A percentile compares a stretch with the other conserved stretches of the same genome.
phyloP scores from a whole-genome alignment of 2,797 vertebrate genomes.

The Semotilus atromaculatus region DNA sequence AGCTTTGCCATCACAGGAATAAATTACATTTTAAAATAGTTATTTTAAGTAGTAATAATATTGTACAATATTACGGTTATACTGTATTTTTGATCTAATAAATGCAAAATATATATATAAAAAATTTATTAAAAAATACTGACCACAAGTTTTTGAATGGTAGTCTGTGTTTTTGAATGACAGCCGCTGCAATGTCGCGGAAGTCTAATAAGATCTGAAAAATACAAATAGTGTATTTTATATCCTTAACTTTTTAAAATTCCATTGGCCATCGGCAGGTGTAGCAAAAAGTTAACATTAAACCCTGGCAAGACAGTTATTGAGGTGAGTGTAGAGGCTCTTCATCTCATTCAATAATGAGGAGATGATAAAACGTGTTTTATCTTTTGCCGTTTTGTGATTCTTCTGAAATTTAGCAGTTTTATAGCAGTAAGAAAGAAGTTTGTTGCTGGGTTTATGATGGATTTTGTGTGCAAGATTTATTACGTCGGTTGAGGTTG shows the following conservation, averaged over 20 bases:
- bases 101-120: no score
- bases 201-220: background rate
- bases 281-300: conserved; percentile 1
- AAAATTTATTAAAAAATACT: no score
- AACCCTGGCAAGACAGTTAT: background rate
- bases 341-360: conserved; percentile 14
- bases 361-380: background rate
- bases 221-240: background rate
- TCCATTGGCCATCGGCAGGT: background rate
- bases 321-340: conserved; percentile 10
- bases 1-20: no score
- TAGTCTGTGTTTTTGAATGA: background rate
- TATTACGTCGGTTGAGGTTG: conserved; percentile 41
- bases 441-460: conserved; percentile 45
- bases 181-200: background rate
- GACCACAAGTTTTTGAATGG: background rate
- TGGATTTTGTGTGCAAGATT: conserved; percentile 29
- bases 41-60: no score
- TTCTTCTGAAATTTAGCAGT: conserved; percentile 2
- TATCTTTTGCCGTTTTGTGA: conserved; percentile 16
- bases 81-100: no score
- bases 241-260: background rate
- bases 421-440: conserved; percentile 2
- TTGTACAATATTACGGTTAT: no score
- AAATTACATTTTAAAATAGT: no score